phyloP scores from a whole-genome alignment of 2,113 vertebrate species.

The Tympanuchus pallidicinctus region DNA sequence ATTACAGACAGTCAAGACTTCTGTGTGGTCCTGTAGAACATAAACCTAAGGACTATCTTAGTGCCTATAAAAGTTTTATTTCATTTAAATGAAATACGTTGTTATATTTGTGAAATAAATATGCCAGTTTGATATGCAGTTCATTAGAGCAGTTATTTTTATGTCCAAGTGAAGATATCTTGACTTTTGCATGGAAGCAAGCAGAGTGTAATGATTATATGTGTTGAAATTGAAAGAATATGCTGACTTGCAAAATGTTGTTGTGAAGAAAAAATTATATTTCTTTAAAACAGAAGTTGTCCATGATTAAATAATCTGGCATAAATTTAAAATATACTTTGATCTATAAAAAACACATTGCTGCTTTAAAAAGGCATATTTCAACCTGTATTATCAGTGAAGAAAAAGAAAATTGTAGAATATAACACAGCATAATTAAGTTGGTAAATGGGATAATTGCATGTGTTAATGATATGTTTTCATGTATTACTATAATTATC shows the following conservation, averaged over 20 bases:
- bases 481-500: slow-evolving; percentile 76
- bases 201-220: background rate
- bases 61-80: background rate
- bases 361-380: slow-evolving; percentile 39
- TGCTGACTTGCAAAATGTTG: background rate
- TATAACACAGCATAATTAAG: slow-evolving; percentile 56
- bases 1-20: background rate
- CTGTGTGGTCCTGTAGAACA: background rate
- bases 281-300: slow-evolving; percentile 1
- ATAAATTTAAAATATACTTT: background rate
- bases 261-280: background rate
- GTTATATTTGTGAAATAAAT: background rate
- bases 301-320: background rate
- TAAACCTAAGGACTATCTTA: background rate
- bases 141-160: background rate
- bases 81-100: background rate
- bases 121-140: background rate
- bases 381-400: slow-evolving; percentile 53
- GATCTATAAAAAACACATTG: slow-evolving; percentile 6
- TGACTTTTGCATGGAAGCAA: background rate
- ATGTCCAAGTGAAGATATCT: background rate
- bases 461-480: slow-evolving; percentile 76
- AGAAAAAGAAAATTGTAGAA: slow-evolving; percentile 22
- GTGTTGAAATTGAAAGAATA: background rate
- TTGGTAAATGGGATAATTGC: slow-evolving; percentile 72